phyloP scores from a whole-genome alignment of 2,888 invertebrate species.

The Eledona agricola region DNA sequence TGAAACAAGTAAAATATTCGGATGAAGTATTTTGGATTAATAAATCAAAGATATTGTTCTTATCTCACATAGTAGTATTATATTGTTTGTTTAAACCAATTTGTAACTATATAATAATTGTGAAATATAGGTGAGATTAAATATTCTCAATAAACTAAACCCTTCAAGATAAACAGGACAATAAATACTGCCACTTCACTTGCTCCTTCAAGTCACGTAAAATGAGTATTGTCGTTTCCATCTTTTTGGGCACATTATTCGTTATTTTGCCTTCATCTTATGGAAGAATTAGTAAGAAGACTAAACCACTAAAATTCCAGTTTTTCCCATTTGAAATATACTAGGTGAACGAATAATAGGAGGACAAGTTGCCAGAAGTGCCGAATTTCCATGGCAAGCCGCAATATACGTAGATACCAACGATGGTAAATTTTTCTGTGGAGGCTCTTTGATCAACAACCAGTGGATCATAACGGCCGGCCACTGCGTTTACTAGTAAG shows the following conservation, averaged over 20 bases:
- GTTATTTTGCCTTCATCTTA: background rate
- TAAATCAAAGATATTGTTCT: too few relatives aligned
- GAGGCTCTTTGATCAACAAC: constrained; percentile 40
- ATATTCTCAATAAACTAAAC: too few relatives aligned
- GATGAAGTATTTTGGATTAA: too few relatives aligned
- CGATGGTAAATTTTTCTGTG: constrained; percentile 40
- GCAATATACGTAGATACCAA: constrained; percentile 38
- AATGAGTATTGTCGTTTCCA: too few relatives aligned
- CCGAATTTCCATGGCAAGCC: constrained; percentile 41
- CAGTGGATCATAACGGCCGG: constrained; percentile 45
- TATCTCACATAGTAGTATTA: too few relatives aligned
- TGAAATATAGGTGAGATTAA: too few relatives aligned
- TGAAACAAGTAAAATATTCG: too few relatives aligned
- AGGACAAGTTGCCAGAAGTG: constrained; percentile 37
- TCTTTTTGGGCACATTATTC: background rate
- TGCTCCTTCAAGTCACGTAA: too few relatives aligned
- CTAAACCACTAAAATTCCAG: background rate
- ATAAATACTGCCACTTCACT: background rate
- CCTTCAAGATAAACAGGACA: constrained; percentile 1
- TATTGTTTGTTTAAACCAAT: too few relatives aligned
- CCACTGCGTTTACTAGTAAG: constrained; percentile 43
- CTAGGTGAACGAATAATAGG: constrained; percentile 29
- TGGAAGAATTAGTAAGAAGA: background rate
- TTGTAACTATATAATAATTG: too few relatives aligned
- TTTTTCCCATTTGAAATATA: too few relatives aligned